Evolutionary conservation across 2,797 vertebrate genomes (phyloP).

Genomic region (Myoxocephalus aenaeus): DNA sequence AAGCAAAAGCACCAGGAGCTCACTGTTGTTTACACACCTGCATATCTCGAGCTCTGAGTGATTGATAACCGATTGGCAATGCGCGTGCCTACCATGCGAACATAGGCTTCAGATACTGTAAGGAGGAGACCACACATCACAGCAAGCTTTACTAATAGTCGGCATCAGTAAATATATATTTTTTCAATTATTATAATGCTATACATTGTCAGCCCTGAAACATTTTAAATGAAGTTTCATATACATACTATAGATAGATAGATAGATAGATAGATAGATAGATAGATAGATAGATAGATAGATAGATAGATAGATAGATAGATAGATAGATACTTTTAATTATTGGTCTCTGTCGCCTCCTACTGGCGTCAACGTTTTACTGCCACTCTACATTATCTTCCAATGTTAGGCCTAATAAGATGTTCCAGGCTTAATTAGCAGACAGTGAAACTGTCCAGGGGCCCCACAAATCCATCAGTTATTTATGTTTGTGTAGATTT

Average conservation of each 20-base stretch:
- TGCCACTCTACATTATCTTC: neutral
- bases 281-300: conserved; percentile 14
- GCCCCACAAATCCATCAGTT: neutral
- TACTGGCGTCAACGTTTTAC: conserved; percentile 5
- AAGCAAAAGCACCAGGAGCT: neutral
- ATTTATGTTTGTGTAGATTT: neutral
- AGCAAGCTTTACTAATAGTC: neutral
- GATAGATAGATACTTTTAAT: neutral
- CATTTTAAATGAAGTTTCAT: neutral
- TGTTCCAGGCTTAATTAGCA: neutral
- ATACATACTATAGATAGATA: neutral
- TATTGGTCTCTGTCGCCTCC: conserved; percentile 46
- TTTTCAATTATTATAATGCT: neutral
- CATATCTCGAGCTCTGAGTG: neutral
- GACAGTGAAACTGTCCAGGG: neutral
- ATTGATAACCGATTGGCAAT: neutral
- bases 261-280: neutral
- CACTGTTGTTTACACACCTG: conserved; percentile 50
- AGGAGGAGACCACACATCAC: neutral
- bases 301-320: conserved; percentile 9
- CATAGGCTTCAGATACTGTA: neutral
- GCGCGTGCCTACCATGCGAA: neutral
- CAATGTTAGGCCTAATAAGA: neutral
- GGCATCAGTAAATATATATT: neutral
- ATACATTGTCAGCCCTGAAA: neutral